phyloP scores from a whole-genome alignment of 2,888 invertebrate genomes.

The Ennomos quercinarius region DNA sequence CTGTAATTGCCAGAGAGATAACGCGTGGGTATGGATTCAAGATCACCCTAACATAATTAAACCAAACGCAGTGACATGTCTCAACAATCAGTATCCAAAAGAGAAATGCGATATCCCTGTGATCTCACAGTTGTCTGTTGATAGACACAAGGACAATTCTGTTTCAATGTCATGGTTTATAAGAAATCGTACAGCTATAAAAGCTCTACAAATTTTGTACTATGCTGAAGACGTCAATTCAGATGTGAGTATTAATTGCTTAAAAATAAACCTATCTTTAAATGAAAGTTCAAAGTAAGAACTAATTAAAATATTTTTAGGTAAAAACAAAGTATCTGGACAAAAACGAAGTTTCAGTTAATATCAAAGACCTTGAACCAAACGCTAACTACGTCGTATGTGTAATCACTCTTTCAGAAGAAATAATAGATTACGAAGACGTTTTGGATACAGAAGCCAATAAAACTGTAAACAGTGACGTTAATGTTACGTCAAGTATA shows the following conservation, averaged over 20 bases:
- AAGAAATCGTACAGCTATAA: constrained; percentile 93
- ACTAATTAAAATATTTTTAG: constrained; percentile 53
- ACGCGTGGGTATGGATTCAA: constrained; percentile 96
- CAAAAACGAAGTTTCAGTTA: constrained; percentile 68
- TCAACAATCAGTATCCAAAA: constrained; percentile 74
- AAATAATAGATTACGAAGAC: constrained; percentile 60
- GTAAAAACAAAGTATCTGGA: constrained; percentile 73
- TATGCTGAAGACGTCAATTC: constrained; percentile 81
- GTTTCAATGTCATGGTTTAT: constrained; percentile 96
- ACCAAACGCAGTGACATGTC: constrained; percentile 64
- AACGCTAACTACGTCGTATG: constrained; percentile 75
- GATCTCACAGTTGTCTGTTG: constrained; percentile 92
- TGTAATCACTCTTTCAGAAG: constrained; percentile 69
- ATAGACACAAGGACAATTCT: constrained; percentile 94
- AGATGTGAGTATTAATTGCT: constrained; percentile 54
- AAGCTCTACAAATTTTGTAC: constrained; percentile 93
- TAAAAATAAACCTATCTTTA: background rate
- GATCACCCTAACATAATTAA: constrained; percentile 89
- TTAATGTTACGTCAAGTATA: constrained; percentile 63
- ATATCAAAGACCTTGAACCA: constrained; percentile 64
- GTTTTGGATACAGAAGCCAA: constrained; percentile 53
- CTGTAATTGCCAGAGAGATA: constrained; percentile 95
- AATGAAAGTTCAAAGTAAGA: constrained; percentile 8
- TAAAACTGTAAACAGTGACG: constrained; percentile 51
- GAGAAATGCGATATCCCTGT: constrained; percentile 88